These are phyloP conservation scores for Petrosia ficiformis DNA, from an alignment of 37 sponge, comb jelly and placozoan species.

Conservation along the genomic window DNA sequence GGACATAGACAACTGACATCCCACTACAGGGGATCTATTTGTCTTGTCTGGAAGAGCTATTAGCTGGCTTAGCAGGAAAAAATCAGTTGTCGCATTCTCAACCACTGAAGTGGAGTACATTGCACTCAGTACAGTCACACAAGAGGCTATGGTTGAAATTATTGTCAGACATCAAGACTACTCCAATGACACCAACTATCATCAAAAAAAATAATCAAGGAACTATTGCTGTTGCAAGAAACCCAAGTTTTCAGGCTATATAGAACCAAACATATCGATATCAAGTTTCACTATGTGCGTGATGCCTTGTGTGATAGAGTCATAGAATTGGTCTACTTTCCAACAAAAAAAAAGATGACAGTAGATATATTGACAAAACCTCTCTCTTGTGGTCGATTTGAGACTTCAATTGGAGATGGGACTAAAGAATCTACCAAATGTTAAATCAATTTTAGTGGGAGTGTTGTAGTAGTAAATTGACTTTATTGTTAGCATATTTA, in stretches of 20 bases:
- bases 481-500: no score
- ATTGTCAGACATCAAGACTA: no score
- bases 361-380: slow-evolving; percentile 11
- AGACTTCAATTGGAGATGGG: no score
- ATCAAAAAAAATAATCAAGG: slow-evolving; percentile 31
- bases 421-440: no score
- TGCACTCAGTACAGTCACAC: slow-evolving; percentile 1
- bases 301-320: slow-evolving; percentile 12
- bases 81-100: slow-evolving; percentile 21
- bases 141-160: slow-evolving; percentile 11
- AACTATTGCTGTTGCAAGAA: slow-evolving; percentile 26
- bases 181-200: not conserved
- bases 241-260: slow-evolving; percentile 23
- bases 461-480: no score
- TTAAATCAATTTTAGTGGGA: no score
- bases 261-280: slow-evolving; percentile 39
- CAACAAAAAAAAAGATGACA: slow-evolving; percentile 21
- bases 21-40: slow-evolving; percentile 56
- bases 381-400: not conserved
- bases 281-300: slow-evolving; percentile 34
- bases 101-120: slow-evolving; percentile 38
- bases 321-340: slow-evolving; percentile 20
- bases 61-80: slow-evolving; percentile 41
- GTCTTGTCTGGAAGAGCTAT: slow-evolving; percentile 38
- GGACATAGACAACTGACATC: slow-evolving; percentile 40